Percentiles rank a stretch among this genome's conserved stretches.
Evolutionary conservation across 2,113 vertebrate species (phyloP).

Genomic region (Lasiurus cinereus): DNA sequence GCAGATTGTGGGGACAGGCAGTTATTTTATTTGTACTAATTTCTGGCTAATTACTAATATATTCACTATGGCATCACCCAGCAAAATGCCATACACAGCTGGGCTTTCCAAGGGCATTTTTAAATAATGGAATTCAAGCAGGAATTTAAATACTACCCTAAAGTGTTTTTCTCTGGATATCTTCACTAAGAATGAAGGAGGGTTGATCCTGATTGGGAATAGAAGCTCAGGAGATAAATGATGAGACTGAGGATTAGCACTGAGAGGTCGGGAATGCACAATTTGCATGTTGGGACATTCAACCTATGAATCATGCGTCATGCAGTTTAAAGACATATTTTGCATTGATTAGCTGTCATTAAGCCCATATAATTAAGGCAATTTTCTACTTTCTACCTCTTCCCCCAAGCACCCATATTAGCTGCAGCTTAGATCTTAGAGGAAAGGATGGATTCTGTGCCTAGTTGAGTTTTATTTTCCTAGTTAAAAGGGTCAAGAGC

Average conservation of each 20-base stretch:
- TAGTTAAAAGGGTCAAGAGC: background rate
- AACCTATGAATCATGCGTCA: background rate
- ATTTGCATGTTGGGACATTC: background rate
- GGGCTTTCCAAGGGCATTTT: conserved; percentile 28
- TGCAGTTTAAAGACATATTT: conserved; percentile 44
- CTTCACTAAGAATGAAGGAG: background rate
- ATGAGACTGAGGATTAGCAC: background rate
- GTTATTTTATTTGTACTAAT: background rate
- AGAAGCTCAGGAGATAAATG: conserved; percentile 49
- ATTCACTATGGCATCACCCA: background rate
- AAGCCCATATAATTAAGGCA: background rate
- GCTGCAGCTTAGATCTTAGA: conserved; percentile 33
- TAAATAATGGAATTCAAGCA: conserved; percentile 52
- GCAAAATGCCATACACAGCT: conserved; percentile 16
- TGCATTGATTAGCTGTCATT: conserved; percentile 55
- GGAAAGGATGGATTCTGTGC: background rate
- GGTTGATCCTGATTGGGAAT: background rate
- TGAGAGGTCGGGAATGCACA: background rate
- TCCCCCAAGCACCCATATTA: conserved; percentile 45
- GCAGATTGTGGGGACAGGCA: background rate
- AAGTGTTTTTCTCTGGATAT: background rate
- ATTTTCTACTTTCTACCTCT: conserved; percentile 57
- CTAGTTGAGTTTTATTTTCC: conserved; percentile 3
- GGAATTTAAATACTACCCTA: conserved; percentile 45
- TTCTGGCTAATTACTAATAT: conserved; percentile 17